Percentiles rank a stretch among this genome's conserved stretches.
Evolutionary conservation across 2,797 vertebrate genomes (phyloP).

Genomic region (Alfaro cultratus): DNA sequence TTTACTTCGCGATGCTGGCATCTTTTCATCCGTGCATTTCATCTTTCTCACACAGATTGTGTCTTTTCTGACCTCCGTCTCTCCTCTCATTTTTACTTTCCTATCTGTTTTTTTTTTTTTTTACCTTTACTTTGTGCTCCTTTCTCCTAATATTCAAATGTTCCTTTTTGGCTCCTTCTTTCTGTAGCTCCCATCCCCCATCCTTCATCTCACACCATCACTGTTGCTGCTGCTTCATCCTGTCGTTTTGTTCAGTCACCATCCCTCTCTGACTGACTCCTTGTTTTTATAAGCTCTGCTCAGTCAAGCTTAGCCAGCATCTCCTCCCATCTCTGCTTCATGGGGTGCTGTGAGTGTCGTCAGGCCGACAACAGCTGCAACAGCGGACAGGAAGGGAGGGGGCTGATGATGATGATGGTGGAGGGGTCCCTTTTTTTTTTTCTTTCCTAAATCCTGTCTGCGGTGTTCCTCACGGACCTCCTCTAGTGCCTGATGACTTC

Average conservation of each 20-base stretch:
- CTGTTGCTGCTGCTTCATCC: slow-evolving; percentile 37
- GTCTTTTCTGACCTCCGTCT: slow-evolving; percentile 23
- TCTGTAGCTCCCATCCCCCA: slow-evolving; percentile 51
- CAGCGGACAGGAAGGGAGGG: slow-evolving; percentile 57
- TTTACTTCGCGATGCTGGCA: slow-evolving; percentile 45
- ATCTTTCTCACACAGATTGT: slow-evolving; percentile 19
- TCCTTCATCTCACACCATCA: slow-evolving; percentile 36
- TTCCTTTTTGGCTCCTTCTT: slow-evolving; percentile 49
- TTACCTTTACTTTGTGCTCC: slow-evolving; percentile 15
- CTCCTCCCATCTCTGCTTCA: slow-evolving; percentile 56
- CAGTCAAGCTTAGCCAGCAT: slow-evolving; percentile 27
- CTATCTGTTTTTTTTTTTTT: not conserved
- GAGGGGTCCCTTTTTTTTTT: slow-evolving; percentile 18
- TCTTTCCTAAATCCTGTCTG: slow-evolving; percentile 21
- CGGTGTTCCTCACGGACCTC: slow-evolving; percentile 26
- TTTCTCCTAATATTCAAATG: slow-evolving; percentile 39
- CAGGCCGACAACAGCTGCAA: slow-evolving; percentile 71
- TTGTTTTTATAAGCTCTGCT: slow-evolving; percentile 24
- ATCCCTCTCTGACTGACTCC: slow-evolving; percentile 43
- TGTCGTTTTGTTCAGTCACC: slow-evolving; percentile 12
- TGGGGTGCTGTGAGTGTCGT: slow-evolving; percentile 59
- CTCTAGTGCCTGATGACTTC: slow-evolving; percentile 5
- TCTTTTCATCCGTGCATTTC: slow-evolving; percentile 61
- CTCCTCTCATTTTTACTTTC: slow-evolving; percentile 2
- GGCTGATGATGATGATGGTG: not conserved